phyloP scores from a whole-genome alignment of 1,140 invertebrate genomes.

The Bursaphelenchus mucronatus region DNA sequence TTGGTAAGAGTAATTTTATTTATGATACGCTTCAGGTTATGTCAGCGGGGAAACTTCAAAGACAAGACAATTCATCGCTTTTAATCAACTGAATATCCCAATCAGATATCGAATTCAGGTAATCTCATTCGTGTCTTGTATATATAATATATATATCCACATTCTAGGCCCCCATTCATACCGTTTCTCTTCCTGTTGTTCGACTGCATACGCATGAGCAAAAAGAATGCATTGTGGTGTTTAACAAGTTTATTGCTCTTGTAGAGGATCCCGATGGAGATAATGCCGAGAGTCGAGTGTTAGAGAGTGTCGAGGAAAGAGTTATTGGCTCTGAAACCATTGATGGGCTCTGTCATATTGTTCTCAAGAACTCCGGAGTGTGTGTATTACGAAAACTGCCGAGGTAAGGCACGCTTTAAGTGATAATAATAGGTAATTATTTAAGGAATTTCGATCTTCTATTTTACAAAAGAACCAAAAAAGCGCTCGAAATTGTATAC shows the following conservation, averaged over 20 bases:
- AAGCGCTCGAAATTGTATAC: neutral
- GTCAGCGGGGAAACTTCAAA: neutral
- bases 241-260: conserved; percentile 23
- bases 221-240: conserved; percentile 26
- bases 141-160: conserved; percentile 5
- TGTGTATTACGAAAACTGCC: conserved; percentile 32
- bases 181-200: conserved; percentile 21
- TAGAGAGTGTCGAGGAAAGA: conserved; percentile 12
- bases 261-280: conserved; percentile 13
- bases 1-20: conserved; percentile 9
- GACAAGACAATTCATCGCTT: conserved; percentile 5
- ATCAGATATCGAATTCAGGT: conserved; percentile 21
- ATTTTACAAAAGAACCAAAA: conserved; percentile 33
- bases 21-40: neutral
- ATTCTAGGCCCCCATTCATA: conserved; percentile 1
- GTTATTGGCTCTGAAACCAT: conserved; percentile 2
- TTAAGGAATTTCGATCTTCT: conserved; percentile 26
- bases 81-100: neutral
- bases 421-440: neutral
- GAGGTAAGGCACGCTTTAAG: neutral
- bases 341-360: conserved; percentile 29
- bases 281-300: conserved; percentile 3
- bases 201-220: conserved; percentile 22
- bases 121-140: neutral
- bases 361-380: conserved; percentile 24